phyloP scores from a whole-genome alignment of 1,140 invertebrate genomes.

The Drosophila kohkoa region DNA sequence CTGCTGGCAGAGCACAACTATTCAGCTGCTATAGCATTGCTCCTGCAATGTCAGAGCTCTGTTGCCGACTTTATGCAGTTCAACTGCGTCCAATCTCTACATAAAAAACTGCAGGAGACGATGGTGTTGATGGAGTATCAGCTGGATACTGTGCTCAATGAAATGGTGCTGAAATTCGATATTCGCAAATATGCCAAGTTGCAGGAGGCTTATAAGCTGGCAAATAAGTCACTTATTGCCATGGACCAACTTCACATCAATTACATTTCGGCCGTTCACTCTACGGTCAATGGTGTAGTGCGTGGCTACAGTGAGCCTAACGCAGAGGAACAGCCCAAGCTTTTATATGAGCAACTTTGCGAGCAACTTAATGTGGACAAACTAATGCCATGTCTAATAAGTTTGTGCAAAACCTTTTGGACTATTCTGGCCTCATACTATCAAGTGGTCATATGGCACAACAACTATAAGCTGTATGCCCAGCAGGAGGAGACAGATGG shows the following conservation, averaged over 20 bases:
- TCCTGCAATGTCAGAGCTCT: constrained; percentile 94
- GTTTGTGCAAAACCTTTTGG: constrained; percentile 94
- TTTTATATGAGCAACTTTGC: constrained; percentile 93
- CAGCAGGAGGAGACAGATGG: constrained; percentile 80
- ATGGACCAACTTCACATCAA: constrained; percentile 98
- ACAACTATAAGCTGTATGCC: constrained; percentile 85
- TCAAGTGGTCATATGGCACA: constrained; percentile 92
- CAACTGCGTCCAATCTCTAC: constrained; percentile 93
- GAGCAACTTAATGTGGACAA: constrained; percentile 90
- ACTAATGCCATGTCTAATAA: constrained; percentile 92
- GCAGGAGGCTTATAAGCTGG: constrained; percentile 93
- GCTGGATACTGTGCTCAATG: constrained; percentile 94
- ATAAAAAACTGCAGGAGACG: constrained; percentile 95
- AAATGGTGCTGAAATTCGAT: constrained; percentile 91
- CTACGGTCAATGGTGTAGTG: constrained; percentile 92
- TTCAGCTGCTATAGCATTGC: constrained; percentile 93
- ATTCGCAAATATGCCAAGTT: constrained; percentile 90
- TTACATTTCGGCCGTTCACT: constrained; percentile 97
- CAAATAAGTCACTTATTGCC: constrained; percentile 95
- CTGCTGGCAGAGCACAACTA: constrained; percentile 94
- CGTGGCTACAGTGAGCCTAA: constrained; percentile 89
- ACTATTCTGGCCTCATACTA: constrained; percentile 93
- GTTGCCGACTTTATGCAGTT: constrained; percentile 93
- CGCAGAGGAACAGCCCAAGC: constrained; percentile 86
- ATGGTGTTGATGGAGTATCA: constrained; percentile 96